These are phyloP conservation scores for Corvus cornix DNA, from an alignment of 2,113 vertebrate species.

Conservation along the genomic window DNA sequence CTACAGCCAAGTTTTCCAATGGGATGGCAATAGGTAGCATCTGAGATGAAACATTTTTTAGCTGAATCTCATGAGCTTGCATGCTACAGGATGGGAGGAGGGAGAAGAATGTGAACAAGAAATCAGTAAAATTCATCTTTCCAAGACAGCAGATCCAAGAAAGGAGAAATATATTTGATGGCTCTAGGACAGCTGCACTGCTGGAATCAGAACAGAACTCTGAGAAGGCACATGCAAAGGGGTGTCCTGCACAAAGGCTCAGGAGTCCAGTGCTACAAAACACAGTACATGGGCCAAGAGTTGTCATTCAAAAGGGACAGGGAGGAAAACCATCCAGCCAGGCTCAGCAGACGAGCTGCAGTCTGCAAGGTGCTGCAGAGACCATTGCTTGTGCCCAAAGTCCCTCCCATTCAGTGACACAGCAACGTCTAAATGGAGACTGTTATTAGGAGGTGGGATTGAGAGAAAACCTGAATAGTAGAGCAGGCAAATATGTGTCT, in stretches of 20 bases:
- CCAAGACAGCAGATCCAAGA: neutral
- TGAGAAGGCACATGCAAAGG: neutral
- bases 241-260: neutral
- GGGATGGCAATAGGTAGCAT: neutral
- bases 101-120: neutral
- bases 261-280: neutral
- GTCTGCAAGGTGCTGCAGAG: neutral
- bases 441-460: neutral
- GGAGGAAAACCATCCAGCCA: neutral
- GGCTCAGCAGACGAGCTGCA: neutral
- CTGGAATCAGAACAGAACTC: neutral
- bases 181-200: neutral
- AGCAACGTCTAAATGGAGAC: neutral
- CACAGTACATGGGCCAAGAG: neutral
- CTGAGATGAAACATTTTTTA: neutral
- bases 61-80: neutral
- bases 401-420: neutral
- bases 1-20: neutral
- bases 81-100: neutral
- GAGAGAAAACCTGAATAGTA: neutral
- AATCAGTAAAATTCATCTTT: neutral
- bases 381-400: neutral
- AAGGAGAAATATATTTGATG: neutral
- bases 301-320: neutral
- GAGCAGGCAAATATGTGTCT: neutral